These are phyloP conservation scores for Papilio elwesi DNA, from an alignment of 2,888 invertebrate genomes.

Conservation along the genomic window DNA sequence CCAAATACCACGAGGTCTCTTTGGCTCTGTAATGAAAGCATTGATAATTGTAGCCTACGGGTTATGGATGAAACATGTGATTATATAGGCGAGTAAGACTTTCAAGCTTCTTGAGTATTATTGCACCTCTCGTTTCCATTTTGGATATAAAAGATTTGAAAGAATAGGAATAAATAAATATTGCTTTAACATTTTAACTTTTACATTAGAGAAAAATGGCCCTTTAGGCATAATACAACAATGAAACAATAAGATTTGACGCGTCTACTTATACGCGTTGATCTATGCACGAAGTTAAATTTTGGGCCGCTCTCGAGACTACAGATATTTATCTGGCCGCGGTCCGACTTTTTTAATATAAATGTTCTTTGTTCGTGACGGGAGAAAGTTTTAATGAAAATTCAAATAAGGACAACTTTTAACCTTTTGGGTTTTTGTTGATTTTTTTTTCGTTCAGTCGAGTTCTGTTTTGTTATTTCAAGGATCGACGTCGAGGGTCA, in stretches of 20 bases:
- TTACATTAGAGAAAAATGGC: too few relatives aligned
- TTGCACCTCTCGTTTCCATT: too few relatives aligned
- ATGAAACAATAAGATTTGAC: conserved; percentile 39
- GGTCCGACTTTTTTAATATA: conserved; percentile 84
- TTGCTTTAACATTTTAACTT: too few relatives aligned
- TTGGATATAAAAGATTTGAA: too few relatives aligned
- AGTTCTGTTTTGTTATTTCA: conserved; percentile 63
- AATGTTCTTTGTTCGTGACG: conserved; percentile 84
- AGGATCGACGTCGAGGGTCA: conserved; percentile 52
- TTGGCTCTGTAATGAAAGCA: too few relatives aligned
- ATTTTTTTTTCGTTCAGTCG: conserved; percentile 60
- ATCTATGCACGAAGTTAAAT: conserved; percentile 73
- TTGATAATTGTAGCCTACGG: too few relatives aligned
- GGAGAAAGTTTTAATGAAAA: conserved; percentile 81
- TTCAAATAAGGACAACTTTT: conserved; percentile 81
- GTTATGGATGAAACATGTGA: too few relatives aligned
- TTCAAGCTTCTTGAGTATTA: too few relatives aligned
- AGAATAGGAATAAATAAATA: too few relatives aligned
- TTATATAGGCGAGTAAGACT: too few relatives aligned
- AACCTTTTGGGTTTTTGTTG: conserved; percentile 72
- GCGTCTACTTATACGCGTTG: conserved; percentile 52
- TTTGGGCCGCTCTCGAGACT: conserved; percentile 81
- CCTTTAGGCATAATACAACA: neutral
- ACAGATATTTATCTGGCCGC: conserved; percentile 83
- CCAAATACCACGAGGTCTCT: too few relatives aligned